Base-by-base conservation (phyloP, 2,113 vertebrate species). In the Baryphthengus martii region DNA sequence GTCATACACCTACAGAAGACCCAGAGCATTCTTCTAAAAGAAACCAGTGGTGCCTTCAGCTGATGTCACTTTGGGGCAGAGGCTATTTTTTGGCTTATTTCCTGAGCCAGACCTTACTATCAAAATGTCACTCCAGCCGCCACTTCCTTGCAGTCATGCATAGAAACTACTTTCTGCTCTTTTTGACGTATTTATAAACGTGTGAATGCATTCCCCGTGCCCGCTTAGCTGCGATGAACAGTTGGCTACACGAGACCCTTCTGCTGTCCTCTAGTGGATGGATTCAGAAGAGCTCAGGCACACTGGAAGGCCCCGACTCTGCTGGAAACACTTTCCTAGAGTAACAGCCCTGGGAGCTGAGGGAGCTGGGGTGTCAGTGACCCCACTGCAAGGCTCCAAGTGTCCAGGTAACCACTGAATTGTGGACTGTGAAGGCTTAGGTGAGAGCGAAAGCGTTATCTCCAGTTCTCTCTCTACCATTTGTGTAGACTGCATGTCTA, bases 201-300 rank as follows among this genome's bases (percentile, higher is more conserved):
- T 2, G 4, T 1, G 59, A 40, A 19, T 1, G 28, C 50, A 0
- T 1, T 13, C 0, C 2, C 58, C 5, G 2, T 8, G 75, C 18
- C 25, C 0, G 21, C 1, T 1, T 4, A 31, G 35, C 75, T n/a
- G n/a, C 2, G 63, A 9, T 8, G 4, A 39, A 28, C 40, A 5
- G 42, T 68, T 13, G 79, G 33, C 53, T 4, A 0, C 0, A 5
- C 9, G 56, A 47, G 24, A 52, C 19, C 8, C 53, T 68, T 58
- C 62, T 62, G 45, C 74, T 93, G 87, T 23, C 66, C 83, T 90
- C 73, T 78, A 39, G 63, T 0, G 37, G 86, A 44, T 10, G 50
- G 5, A 7, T 25, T 28, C 13, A 55, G 86, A 18, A 90, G 49
- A n/a, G 73, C 65, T 31, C 59, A 19, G 55, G 31, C 33, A 6